Percentiles rank a stretch among this genome's conserved stretches.
Evolutionary conservation across 2,888 invertebrate species (phyloP).

Genomic region (Drosophila paramelanica): DNA sequence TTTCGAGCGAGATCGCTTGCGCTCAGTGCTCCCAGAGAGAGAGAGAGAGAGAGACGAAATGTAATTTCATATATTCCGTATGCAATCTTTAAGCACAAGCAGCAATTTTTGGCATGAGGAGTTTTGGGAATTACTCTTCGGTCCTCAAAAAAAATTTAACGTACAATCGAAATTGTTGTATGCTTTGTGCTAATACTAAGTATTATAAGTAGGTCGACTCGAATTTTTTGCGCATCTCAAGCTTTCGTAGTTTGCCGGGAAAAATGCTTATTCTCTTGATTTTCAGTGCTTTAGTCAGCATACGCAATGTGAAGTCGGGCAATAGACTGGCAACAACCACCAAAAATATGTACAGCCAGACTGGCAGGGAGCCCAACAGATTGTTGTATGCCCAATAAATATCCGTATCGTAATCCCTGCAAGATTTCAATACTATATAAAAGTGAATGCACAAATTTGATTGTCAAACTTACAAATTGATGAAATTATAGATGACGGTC

Average conservation of each 20-base stretch:
- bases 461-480: slow-evolving; percentile 87
- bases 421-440: slow-evolving; percentile 7
- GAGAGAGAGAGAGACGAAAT: no score
- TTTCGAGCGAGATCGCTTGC: no score
- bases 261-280: slow-evolving; percentile 79
- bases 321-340: slow-evolving; percentile 86
- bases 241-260: slow-evolving; percentile 76
- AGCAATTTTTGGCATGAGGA: no score
- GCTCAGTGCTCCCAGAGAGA: no score
- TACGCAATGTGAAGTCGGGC: slow-evolving; percentile 86
- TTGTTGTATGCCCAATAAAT: slow-evolving; percentile 88
- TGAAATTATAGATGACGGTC: slow-evolving; percentile 87
- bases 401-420: slow-evolving; percentile 86
- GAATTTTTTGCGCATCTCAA: slow-evolving; percentile 64
- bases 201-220: slow-evolving; percentile 77
- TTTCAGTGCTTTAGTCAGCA: slow-evolving; percentile 74
- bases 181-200: slow-evolving; percentile 20
- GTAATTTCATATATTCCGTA: no score
- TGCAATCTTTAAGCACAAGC: no score
- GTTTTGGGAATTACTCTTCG: no score
- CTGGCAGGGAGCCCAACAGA: slow-evolving; percentile 86
- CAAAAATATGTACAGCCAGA: slow-evolving; percentile 87
- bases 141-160: no score
- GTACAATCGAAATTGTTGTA: no score
- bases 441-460: background rate